Base-by-base conservation (phyloP, 37 sponge, comb jelly and placozoan species). In the Beroe ovata region DNA sequence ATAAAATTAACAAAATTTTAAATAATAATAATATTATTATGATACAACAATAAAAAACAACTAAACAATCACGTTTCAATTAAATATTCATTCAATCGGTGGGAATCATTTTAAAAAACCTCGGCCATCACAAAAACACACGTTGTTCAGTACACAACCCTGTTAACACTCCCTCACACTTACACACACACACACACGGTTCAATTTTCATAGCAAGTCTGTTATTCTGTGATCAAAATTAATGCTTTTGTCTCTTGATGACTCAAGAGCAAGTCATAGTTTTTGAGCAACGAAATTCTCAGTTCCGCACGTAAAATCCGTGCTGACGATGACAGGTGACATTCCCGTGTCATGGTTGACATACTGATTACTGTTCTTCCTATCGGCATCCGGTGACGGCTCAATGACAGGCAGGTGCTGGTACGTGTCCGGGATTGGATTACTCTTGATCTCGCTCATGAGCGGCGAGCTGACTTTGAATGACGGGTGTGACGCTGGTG, bases 281-380 rank as follows among this genome's bases (percentile, higher is more conserved):
- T 77, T 77, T 35, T 77, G 84, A 42, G 84, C 84, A 8, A 77
- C 84, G 33, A 77, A 77, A 23, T 77, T 42, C 84, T 77, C 84
- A 42, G 84, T 77, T 4, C 54, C 54, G 54, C 84, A 77, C 54
- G n/a, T 39, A 77, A 77, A 77, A 39, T 77, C 54, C 54, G 19
- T 14, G 19, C 41, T 42, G 4, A 77, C 84, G 41, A 77, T 77
- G 47, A 77, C 54, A 1, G 84, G 84, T 32, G 25, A 25, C 42
- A 42, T 11, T 1, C 54, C 84, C 1, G 22, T 11, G n/a, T 77
- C 54, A 23, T 39, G 42, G 84, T 77, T 77, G 28, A 77, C 54
- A 54, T 77, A 77, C 47, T 77, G 84, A 14, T 30, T n/a, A 29
- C 84, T 77, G 47, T 77, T 42, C 54, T 77, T 77, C 28, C 84